These are phyloP conservation scores for Pammene aurita DNA, from an alignment of 2,888 invertebrate species.

Conservation along the genomic window DNA sequence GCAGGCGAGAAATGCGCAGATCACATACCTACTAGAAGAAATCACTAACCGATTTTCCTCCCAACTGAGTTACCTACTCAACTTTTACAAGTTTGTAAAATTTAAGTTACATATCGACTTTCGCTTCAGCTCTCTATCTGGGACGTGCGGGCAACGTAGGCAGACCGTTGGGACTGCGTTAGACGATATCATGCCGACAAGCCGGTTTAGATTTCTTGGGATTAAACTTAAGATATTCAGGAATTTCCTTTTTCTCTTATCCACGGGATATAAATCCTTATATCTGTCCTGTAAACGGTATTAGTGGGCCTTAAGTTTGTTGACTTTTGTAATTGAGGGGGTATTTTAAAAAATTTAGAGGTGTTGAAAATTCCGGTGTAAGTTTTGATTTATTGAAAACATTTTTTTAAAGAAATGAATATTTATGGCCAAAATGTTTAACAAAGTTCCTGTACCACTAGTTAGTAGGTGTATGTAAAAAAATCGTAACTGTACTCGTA, in stretches of 20 bases:
- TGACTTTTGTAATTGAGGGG: conserved; percentile 35
- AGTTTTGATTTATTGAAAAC: conserved; percentile 21
- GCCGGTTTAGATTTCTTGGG: conserved; percentile 56
- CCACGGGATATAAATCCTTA: conserved; percentile 35
- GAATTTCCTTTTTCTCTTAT: conserved; percentile 37
- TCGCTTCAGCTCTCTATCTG: conserved; percentile 44
- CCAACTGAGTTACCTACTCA: too few species aligned
- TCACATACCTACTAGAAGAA: too few species aligned
- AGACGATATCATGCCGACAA: conserved; percentile 58
- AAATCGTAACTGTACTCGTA: too few species aligned
- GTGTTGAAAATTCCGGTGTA: conserved; percentile 2
- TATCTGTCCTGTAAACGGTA: conserved; percentile 35
- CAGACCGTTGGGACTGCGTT: conserved; percentile 57
- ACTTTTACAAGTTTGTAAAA: neutral
- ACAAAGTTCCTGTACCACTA: too few species aligned
- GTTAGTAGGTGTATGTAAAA: too few species aligned
- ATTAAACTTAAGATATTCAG: conserved; percentile 48
- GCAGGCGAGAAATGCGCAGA: too few species aligned
- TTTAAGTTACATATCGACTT: neutral
- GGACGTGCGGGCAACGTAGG: conserved; percentile 43
- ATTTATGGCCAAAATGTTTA: too few species aligned
- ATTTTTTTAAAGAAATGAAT: too few species aligned
- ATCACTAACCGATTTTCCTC: too few species aligned
- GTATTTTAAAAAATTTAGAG: conserved; percentile 22
- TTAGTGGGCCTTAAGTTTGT: conserved; percentile 38